Percentiles rank a stretch among this genome's conserved stretches.
These are phyloP conservation scores for Ischnus inquisitorius DNA, from an alignment of 2,888 invertebrate species.

Conservation along the genomic window DNA sequence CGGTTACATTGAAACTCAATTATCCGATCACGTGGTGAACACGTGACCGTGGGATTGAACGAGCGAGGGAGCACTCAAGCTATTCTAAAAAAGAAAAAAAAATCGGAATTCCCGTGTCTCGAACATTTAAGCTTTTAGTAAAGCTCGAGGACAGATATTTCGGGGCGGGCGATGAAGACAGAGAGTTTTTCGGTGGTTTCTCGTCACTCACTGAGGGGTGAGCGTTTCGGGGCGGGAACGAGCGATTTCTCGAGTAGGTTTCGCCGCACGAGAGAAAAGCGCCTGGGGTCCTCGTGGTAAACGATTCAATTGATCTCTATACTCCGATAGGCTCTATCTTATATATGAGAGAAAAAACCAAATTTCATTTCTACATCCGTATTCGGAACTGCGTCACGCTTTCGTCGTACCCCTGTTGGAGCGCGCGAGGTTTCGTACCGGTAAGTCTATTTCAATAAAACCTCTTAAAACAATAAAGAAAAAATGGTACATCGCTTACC, in stretches of 20 bases:
- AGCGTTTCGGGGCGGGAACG: slow-evolving; percentile 64
- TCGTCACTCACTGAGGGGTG: slow-evolving; percentile 67
- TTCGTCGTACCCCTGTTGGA: neutral
- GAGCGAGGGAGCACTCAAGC: slow-evolving; percentile 57
- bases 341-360: slow-evolving; percentile 55
- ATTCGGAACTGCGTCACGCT: slow-evolving; percentile 20
- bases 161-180: slow-evolving; percentile 58
- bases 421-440: slow-evolving; percentile 27
- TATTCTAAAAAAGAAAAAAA: slow-evolving; percentile 41
- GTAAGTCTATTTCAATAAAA: slow-evolving; percentile 49
- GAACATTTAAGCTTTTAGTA: slow-evolving; percentile 17
- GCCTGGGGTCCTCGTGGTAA: slow-evolving; percentile 66
- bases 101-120: slow-evolving; percentile 8
- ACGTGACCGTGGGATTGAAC: slow-evolving; percentile 64
- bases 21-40: slow-evolving; percentile 71
- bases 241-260: slow-evolving; percentile 64
- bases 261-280: slow-evolving; percentile 38
- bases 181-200: slow-evolving; percentile 63
- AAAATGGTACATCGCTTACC: slow-evolving; percentile 15
- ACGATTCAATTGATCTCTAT: slow-evolving; percentile 66
- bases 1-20: slow-evolving; percentile 71
- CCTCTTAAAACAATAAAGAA: slow-evolving; percentile 8
- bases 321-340: slow-evolving; percentile 45
- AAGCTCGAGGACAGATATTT: slow-evolving; percentile 58
- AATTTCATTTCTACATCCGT: slow-evolving; percentile 64